Evolutionary conservation across 35 echinoderm and acorn worm species (phyloP).

Genomic region (Lytechinus variegatus): DNA sequence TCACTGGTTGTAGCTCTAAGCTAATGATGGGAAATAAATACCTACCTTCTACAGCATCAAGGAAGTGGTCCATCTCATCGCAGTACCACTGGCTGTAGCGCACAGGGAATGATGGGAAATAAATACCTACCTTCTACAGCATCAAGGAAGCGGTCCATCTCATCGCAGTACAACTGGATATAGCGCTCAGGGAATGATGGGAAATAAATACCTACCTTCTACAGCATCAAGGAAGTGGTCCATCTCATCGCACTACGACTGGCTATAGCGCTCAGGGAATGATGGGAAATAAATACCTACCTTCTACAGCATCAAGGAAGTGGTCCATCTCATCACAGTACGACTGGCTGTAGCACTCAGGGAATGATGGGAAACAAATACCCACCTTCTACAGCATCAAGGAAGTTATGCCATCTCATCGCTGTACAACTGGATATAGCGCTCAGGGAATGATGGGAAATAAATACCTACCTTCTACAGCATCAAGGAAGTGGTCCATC

Average conservation of each 20-base stretch:
- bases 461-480: conserved; percentile 64
- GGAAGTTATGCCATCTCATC: background rate
- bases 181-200: background rate
- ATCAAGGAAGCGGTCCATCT: background rate
- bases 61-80: too few species aligned
- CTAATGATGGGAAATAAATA: too few species aligned
- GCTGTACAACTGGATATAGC: conserved; percentile 56
- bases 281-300: too few species aligned
- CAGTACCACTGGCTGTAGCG: too few species aligned
- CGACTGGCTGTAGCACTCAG: background rate
- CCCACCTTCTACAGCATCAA: background rate
- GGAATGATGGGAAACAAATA: background rate
- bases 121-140: background rate
- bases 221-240: conserved; percentile 77
- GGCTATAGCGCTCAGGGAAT: conserved; percentile 75
- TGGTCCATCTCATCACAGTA: background rate
- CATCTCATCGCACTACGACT: conserved; percentile 71
- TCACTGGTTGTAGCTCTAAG: too few species aligned
- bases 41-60: too few species aligned
- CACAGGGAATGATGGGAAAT: too few species aligned
- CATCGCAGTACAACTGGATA: conserved; percentile 49
- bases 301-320: too few species aligned
- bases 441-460: background rate
- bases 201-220: conserved; percentile 61
- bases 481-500: conserved; percentile 80